Conservation (phyloP, 2,888 invertebrate species). For the Teleiodes luculella region DNA sequence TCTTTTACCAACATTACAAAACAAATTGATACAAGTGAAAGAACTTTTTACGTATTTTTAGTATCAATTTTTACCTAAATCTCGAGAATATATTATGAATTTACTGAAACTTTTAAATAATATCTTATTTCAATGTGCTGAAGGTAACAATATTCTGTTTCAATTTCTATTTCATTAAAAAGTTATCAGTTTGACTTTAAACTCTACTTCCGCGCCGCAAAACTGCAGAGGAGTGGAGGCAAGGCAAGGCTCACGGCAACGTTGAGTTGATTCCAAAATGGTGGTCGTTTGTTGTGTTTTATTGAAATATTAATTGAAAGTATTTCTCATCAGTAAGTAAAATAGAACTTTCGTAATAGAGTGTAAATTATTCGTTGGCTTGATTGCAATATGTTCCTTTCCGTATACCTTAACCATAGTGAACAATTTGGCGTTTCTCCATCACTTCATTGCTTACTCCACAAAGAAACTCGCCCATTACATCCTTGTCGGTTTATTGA, state of each 20-base stretch:
- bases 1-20: conserved; percentile 37
- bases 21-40: too few relatives aligned
- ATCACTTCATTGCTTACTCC: conserved; percentile 7
- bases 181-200: conserved; percentile 23
- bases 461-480: conserved; percentile 20
- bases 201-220: conserved; percentile 47
- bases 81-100: too few relatives aligned
- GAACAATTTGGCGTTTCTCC: neutral
- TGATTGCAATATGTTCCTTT: neutral
- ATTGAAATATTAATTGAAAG: conserved; percentile 51
- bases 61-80: too few relatives aligned
- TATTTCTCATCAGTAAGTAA: conserved; percentile 41
- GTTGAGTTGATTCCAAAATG: conserved; percentile 70
- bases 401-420: neutral
- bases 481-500: conserved; percentile 11
- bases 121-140: neutral
- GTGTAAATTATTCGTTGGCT: neutral
- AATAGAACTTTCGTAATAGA: neutral
- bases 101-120: conserved; percentile 16
- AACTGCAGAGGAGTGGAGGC: conserved; percentile 36
- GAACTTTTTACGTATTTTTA: neutral
- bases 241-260: conserved; percentile 17
- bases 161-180: neutral
- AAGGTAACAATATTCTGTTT: too few relatives aligned
- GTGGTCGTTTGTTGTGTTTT: conserved; percentile 79